A percentile compares a stretch with the other conserved stretches of the same genome.
These are phyloP conservation scores for Ploceus nigricollis DNA, from an alignment of 2,113 vertebrate genomes.

Conservation along the genomic window DNA sequence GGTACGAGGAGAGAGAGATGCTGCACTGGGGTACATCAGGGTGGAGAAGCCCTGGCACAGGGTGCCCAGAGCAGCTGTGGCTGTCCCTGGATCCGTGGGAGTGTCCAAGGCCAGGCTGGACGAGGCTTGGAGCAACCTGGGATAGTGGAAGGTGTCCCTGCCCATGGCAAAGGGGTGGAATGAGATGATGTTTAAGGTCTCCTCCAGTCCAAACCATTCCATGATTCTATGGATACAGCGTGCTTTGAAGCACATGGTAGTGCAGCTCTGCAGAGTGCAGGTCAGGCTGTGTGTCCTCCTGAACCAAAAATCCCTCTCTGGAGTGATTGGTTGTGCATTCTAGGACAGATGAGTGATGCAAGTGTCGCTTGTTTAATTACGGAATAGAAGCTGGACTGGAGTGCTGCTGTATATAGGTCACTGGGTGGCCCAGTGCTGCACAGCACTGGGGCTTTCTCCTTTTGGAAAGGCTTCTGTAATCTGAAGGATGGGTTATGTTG, in stretches of 20 bases:
- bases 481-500: background rate
- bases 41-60: no score
- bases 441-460: background rate
- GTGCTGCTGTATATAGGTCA: slow-evolving; percentile 43
- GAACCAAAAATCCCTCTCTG: background rate
- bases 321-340: background rate
- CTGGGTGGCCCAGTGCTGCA: slow-evolving; percentile 1
- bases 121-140: accelerated
- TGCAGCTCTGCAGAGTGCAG: accelerated
- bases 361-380: background rate
- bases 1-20: accelerated
- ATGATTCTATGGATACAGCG: accelerated
- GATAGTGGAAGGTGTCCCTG: background rate
- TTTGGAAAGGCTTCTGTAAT: background rate
- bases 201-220: background rate
- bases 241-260: accelerated
- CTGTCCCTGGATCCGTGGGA: background rate
- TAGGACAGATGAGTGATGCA: background rate
- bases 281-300: background rate
- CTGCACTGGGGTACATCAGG: accelerated
- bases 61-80: background rate
- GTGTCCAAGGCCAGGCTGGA: background rate
- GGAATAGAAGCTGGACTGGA: background rate
- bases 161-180: background rate
- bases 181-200: background rate